Evolutionary conservation across 2,888 invertebrate species (phyloP), one percentile per base, ranked within the genome.

Genomic region (Notodonta ziczac): DNA sequence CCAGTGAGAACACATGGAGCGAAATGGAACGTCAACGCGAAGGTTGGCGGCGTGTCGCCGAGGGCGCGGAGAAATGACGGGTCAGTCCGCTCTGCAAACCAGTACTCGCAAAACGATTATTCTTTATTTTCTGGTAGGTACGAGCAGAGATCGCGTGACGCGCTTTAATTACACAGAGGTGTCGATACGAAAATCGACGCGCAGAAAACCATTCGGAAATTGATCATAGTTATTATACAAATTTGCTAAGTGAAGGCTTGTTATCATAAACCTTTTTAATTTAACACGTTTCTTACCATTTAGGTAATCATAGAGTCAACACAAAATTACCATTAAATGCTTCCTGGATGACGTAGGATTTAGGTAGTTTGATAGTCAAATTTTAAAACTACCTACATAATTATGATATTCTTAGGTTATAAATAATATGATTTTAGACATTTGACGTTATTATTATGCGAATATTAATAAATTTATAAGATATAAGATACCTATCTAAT

Each of bases 111-210:
- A 91, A 92, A 90, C 91, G 90, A 91, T 91, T 90, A 89, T 82
- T 78, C 81, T 84, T 87, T 84, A 85, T 88, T 87, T 87, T 88
- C 82, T 83, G 84, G 80, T 85, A 81, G 78, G 80, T 83, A 79
- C 24, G 6, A 14, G 9, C 80, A 69, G 76, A 78, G 86, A 86
- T 91, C 87, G 91, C 92, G 91, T 93, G 93, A 89, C 88, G 84
- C 76, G 79, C 83, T 80, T 88, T 91, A 92, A 92, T 93, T 93
- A 90, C 84, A 77, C 73, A 69, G 78, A 91, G 91, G 92, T 93
- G 93, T 92, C 90, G 90, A 92, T 90, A 86, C 86, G 89, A 89
- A 90, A 91, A 93, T 87, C 85, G 78, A 81, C 84, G 77, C 81
- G 83, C 84, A 81, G 81, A 83, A 78, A 83, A 83, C 80, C 76